Evolutionary conservation across 2,113 vertebrate genomes (phyloP).

Genomic region (Seriola aureovittata): DNA sequence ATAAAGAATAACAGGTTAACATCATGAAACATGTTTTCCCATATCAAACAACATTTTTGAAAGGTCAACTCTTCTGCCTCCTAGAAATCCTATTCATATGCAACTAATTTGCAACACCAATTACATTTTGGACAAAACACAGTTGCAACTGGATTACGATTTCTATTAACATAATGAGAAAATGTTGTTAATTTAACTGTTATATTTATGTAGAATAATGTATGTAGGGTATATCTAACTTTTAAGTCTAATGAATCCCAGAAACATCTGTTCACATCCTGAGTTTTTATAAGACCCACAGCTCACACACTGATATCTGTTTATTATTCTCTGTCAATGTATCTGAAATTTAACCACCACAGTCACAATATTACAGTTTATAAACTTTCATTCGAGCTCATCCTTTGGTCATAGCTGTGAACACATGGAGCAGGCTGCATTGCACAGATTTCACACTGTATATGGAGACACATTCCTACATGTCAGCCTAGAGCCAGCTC

Average conservation of each 20-base stretch:
- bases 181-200: too few relatives aligned
- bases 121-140: too few relatives aligned
- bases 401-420: not conserved
- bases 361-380: not conserved
- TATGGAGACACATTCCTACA: slow-evolving; percentile 68
- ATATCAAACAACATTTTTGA: too few relatives aligned
- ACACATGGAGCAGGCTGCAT: slow-evolving; percentile 23
- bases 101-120: too few relatives aligned
- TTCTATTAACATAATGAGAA: too few relatives aligned
- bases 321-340: not conserved
- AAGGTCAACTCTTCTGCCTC: too few relatives aligned
- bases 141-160: too few relatives aligned
- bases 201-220: too few relatives aligned
- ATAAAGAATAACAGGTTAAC: too few relatives aligned
- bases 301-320: not conserved
- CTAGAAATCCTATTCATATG: too few relatives aligned
- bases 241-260: not conserved
- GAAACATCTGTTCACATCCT: not conserved
- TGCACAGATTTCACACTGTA: slow-evolving; percentile 63
- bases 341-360: not conserved
- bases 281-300: not conserved
- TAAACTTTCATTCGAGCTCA: not conserved
- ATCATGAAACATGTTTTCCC: too few relatives aligned
- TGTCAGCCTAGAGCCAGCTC: slow-evolving; percentile 61
- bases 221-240: not conserved